Evolutionary conservation across 2,888 invertebrate genomes (phyloP), one percentile per base, ranked within the genome.

Genomic region (Erebia ligea): DNA sequence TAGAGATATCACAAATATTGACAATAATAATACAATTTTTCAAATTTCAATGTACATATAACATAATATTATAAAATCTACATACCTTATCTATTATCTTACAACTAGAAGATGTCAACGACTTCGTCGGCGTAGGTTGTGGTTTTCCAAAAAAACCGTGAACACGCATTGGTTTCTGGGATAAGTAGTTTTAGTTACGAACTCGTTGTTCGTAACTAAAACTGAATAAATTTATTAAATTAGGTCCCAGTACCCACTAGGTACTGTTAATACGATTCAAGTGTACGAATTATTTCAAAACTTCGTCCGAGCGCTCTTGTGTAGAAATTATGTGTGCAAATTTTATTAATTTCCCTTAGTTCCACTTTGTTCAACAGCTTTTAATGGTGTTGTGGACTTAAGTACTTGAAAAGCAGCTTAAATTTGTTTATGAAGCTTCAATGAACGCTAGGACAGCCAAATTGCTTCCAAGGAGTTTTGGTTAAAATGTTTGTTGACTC

Each of bases 301-400:
- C 76, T 80, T 80, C 72, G 71, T 73, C 72, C 68, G 68, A 67
- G 68, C 70, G 71, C 73, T 72, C 72, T 73, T 69, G 73, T 74
- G 75, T 74, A 74, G 72, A 76, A 79, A 80, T 78, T 80, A 80
- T 80, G 67, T 79, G 78, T 79, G 78, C 77, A 78, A 80, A 81
- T 81, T 80, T 78, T 79, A 81, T 81, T 80, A 82, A 80, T 81
- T 79, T 80, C 76, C 75, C 80, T 75, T 76, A 78, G 77, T 79
- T 80, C 62, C 70, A 72, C 61, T 73, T 68, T 65, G 72, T 68
- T 69, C 69, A 70, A 70, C 72, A 71, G 64, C 45, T 69, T 75
- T 75, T 66, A 72, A 68, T 69, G 61, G 65, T 72, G 66, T 68
- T 68, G 68, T 61, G 61, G 62, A 34, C 69, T 54, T 69, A 64